Evolutionary conservation across 2,888 invertebrate species (phyloP).

Genomic region (Holacanthella duospinosa): DNA sequence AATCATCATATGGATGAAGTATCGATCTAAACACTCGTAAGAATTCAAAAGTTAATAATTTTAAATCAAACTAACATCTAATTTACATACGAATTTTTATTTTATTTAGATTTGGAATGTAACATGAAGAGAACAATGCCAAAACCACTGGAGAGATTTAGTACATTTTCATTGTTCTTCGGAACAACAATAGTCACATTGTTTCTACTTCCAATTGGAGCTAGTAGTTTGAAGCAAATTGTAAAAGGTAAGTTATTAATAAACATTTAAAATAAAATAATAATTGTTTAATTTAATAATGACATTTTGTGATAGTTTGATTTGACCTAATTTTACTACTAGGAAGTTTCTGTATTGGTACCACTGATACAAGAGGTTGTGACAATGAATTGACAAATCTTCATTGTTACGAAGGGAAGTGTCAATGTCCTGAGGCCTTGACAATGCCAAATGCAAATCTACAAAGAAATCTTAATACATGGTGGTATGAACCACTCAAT

Average conservation of each 20-base stretch:
- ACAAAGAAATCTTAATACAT: background rate
- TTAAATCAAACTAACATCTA: no score
- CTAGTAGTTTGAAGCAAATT: background rate
- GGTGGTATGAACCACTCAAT: background rate
- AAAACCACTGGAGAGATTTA: no score
- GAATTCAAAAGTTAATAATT: no score
- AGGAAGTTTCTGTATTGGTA: slow-evolving; percentile 4
- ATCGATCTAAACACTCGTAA: no score
- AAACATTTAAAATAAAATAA: background rate
- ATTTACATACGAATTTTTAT: no score
- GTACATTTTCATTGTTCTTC: no score
- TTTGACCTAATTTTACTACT: background rate
- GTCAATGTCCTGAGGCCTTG: background rate
- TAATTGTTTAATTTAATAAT: background rate
- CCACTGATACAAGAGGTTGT: background rate
- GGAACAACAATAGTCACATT: no score
- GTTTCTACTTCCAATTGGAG: no score
- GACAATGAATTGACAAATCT: slow-evolving; percentile 5
- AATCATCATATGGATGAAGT: no score
- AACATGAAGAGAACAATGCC: no score
- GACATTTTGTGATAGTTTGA: background rate
- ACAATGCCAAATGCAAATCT: background rate
- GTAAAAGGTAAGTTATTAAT: background rate
- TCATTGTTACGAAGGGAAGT: background rate
- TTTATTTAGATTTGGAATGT: no score